phyloP scores from a whole-genome alignment of 1,140 invertebrate genomes.

The Manduca sexta region DNA sequence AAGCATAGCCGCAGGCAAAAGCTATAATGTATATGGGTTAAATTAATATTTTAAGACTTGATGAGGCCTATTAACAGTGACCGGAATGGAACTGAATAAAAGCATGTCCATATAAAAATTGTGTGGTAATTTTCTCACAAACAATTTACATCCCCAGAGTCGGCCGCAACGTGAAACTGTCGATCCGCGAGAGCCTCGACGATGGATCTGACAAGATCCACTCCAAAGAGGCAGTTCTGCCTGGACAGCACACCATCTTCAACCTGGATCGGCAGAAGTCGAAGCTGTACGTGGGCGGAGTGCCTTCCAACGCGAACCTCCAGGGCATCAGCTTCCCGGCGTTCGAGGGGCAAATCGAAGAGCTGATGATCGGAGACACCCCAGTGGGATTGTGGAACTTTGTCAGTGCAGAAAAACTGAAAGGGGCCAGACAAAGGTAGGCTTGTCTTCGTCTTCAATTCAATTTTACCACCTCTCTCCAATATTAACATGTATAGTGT shows the following conservation, averaged over 20 bases:
- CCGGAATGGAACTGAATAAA: too few species aligned
- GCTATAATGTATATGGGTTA: too few species aligned
- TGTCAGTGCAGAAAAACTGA: slow-evolving; percentile 83
- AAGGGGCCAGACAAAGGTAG: slow-evolving; percentile 83
- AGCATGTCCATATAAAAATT: too few species aligned
- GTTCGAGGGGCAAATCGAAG: slow-evolving; percentile 94
- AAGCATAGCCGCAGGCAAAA: too few species aligned
- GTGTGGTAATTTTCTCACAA: too few species aligned
- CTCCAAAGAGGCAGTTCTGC: slow-evolving; percentile 76
- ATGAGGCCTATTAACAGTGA: too few species aligned
- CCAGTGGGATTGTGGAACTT: slow-evolving; percentile 97
- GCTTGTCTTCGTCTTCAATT: too few species aligned
- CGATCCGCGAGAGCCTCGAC: slow-evolving; percentile 83
- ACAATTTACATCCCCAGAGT: slow-evolving; percentile 26
- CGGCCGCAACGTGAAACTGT: slow-evolving; percentile 87
- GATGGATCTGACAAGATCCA: slow-evolving; percentile 73
- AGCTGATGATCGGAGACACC: slow-evolving; percentile 89
- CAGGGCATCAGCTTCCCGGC: slow-evolving; percentile 81
- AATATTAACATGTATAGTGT: too few species aligned
- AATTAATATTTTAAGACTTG: too few species aligned
- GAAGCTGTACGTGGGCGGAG: slow-evolving; percentile 93
- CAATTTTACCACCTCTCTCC: too few species aligned
- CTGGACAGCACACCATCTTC: slow-evolving; percentile 85
- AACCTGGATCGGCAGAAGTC: slow-evolving; percentile 90
- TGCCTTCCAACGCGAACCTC: slow-evolving; percentile 78